Evolutionary conservation across 2,888 invertebrate genomes (phyloP), one percentile per base, ranked within the genome.

Genomic region (Ceramica pisi): DNA sequence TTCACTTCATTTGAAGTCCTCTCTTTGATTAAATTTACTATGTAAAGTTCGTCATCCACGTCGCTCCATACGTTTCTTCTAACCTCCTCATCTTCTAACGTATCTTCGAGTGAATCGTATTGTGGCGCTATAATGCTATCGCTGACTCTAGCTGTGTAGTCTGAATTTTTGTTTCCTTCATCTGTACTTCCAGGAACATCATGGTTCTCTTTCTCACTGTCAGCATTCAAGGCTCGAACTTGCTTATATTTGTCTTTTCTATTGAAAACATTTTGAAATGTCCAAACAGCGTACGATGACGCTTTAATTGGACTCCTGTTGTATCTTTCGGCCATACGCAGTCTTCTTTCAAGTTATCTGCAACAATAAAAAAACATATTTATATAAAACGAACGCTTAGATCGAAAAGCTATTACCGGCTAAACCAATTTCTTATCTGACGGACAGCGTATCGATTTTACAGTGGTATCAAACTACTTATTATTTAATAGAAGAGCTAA

Each of bases 401-500:
- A 86, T 82, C 64, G 64, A 82, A 85, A 85, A 64, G 70, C 78
- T 63, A 79, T 87, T 81, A 85, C 74, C 31, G 78, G 78, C 64
- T 64, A 65, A 87, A 82, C 85, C 89, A 91, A 89, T 92, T 91
- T 90, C 82, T 87, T 90, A 89, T 91, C 90, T 90, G 88, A 89
- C 84, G 67, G 80, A 81, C 88, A 78, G 78, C 80, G 81, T 89
- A 91, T 92, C 90, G 90, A 88, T 90, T 87, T 90, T 87, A 87
- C 79, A 84, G 88, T 86, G 85, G 88, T 86, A 91, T 91, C 90
- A 86, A 92, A 92, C 93, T 91, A 92, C 93, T 94, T 94, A 94
- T 94, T 95, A 95, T 94, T 94, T 94, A 95, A 95, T 94, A 94
- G 92, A 91, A 93, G 91, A 94, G 93, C 94, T 94, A 95, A 95